Percentiles rank a stretch among this genome's conserved stretches.
These are phyloP conservation scores for Peromyscus maniculatus DNA, from an alignment of 2,113 vertebrate genomes.

Conservation along the genomic window DNA sequence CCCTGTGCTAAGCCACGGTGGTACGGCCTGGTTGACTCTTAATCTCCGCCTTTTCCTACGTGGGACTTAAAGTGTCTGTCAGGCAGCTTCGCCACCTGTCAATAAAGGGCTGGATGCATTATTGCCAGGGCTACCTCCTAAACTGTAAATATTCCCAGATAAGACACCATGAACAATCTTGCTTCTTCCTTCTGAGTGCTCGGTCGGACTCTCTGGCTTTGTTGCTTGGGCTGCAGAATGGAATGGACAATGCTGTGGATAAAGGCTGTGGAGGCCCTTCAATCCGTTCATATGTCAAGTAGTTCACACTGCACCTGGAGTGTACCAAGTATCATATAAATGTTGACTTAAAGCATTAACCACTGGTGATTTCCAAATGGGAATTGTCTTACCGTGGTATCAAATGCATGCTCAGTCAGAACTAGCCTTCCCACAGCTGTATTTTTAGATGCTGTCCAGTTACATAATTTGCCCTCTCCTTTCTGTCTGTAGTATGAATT, in stretches of 20 bases:
- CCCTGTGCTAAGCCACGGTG: fast-evolving
- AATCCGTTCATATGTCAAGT: neutral
- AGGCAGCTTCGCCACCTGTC: neutral
- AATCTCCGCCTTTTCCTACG: neutral
- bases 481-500: neutral
- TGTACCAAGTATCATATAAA: neutral
- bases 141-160: constrained; percentile 44
- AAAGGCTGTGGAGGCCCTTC: neutral
- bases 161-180: neutral
- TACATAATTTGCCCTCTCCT: neutral
- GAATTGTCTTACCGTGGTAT: neutral
- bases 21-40: neutral
- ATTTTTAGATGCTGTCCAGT: neutral
- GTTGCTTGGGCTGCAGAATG: neutral
- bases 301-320: neutral
- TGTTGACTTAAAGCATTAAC: constrained; percentile 19
- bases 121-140: constrained; percentile 16
- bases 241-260: neutral
- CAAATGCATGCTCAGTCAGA: neutral
- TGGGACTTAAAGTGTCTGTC: neutral
- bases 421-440: neutral
- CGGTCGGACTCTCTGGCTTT: neutral
- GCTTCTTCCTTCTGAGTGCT: constrained; percentile 42
- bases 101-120: neutral
- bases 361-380: constrained; percentile 20